Percentiles rank a stretch among this genome's conserved stretches.
These are phyloP conservation scores for Drosophila punjabiensis DNA, from an alignment of 1,140 invertebrate species.

Conservation along the genomic window DNA sequence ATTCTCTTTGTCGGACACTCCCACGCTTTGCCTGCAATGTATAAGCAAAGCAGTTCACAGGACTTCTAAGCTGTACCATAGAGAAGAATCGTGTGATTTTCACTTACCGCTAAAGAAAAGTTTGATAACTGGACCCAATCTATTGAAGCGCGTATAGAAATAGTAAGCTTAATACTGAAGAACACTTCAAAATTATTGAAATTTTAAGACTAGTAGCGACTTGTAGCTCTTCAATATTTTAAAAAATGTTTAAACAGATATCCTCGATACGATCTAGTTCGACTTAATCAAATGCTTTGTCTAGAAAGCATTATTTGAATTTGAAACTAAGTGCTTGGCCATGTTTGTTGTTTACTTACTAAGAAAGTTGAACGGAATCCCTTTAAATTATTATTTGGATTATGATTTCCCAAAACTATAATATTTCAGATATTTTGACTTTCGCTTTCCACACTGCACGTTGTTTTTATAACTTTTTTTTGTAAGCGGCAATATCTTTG, in stretches of 20 bases:
- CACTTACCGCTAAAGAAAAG: not conserved
- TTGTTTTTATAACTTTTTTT: slow-evolving; percentile 5
- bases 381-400: not conserved
- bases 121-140: not conserved
- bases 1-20: too few species aligned
- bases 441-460: slow-evolving; percentile 2
- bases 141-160: not conserved
- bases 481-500: slow-evolving; percentile 7
- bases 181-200: not conserved
- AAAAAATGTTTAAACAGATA: not conserved
- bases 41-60: too few species aligned
- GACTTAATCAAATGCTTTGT: slow-evolving; percentile 4
- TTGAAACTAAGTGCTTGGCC: not conserved
- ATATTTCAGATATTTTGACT: not conserved
- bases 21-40: too few species aligned
- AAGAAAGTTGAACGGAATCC: not conserved
- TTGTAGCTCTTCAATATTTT: not conserved
- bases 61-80: too few species aligned
- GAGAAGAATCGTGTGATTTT: not conserved
- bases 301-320: not conserved
- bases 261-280: slow-evolving; percentile 13
- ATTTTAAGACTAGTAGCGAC: not conserved
- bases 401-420: not conserved
- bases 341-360: slow-evolving; percentile 6
- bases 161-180: not conserved